Evolutionary conservation across 2,888 invertebrate genomes (phyloP).

Genomic region (Temnothorax rugatulus): DNA sequence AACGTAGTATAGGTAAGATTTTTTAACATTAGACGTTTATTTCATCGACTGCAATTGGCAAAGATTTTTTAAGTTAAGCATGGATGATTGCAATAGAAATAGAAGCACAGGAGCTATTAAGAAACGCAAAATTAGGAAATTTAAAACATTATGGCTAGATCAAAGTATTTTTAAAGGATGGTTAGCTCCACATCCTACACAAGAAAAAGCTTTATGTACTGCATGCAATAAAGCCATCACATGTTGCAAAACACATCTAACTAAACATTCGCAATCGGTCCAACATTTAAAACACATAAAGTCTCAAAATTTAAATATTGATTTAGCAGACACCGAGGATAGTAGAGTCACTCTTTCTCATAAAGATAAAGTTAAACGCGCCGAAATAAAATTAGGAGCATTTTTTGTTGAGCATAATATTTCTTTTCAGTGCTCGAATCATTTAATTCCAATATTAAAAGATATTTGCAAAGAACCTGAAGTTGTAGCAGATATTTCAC

Average conservation of each 20-base stretch:
- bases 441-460: neutral
- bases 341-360: neutral
- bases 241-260: neutral
- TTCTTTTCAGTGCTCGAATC: neutral
- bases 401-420: neutral
- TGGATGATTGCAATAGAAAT: neutral
- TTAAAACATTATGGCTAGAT: neutral
- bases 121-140: neutral
- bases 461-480: neutral
- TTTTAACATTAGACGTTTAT: too few relatives aligned
- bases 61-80: neutral
- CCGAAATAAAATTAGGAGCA: neutral
- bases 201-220: neutral
- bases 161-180: neutral
- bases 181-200: neutral
- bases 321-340: neutral
- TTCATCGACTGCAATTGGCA: too few relatives aligned
- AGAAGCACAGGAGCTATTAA: neutral
- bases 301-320: neutral
- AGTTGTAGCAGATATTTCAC: neutral
- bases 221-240: neutral
- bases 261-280: neutral
- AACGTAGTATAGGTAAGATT: too few relatives aligned
- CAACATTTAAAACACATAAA: neutral
- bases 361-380: neutral